These are phyloP conservation scores for Turdus rufiventris DNA, from an alignment of 2,113 vertebrate species.

Conservation along the genomic window DNA sequence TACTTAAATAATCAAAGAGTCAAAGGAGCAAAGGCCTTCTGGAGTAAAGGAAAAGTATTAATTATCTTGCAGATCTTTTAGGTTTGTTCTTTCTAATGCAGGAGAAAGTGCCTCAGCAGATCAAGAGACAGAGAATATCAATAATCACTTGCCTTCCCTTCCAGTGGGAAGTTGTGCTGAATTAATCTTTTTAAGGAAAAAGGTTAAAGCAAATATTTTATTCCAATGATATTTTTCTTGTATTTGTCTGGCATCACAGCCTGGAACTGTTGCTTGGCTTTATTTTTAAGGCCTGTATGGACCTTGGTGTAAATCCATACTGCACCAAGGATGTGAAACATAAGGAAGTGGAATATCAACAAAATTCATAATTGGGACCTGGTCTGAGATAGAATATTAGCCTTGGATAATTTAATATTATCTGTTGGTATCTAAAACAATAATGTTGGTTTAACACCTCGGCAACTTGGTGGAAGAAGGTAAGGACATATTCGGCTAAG, in stretches of 20 bases:
- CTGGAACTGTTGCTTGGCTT: background rate
- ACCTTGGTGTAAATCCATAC: background rate
- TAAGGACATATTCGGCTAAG: background rate
- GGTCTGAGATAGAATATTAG: background rate
- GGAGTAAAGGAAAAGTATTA: background rate
- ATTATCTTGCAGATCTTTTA: background rate
- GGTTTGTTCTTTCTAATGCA: background rate
- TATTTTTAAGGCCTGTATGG: background rate
- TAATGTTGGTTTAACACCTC: background rate
- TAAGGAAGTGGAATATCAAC: background rate
- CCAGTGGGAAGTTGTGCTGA: background rate
- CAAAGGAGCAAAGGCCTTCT: background rate
- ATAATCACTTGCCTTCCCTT: background rate
- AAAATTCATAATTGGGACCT: rapidly evolving
- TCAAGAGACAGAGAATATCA: background rate
- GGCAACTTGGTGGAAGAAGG: background rate
- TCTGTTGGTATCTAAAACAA: background rate
- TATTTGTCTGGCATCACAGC: background rate
- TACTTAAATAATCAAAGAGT: background rate
- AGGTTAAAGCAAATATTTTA: rapidly evolving
- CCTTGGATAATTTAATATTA: background rate
- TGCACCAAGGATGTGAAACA: background rate
- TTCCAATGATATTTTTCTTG: background rate
- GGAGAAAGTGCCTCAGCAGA: background rate
- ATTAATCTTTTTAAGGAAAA: background rate